Evolutionary conservation across 2,113 vertebrate species (phyloP).

Genomic region (Nanger granti): DNA sequence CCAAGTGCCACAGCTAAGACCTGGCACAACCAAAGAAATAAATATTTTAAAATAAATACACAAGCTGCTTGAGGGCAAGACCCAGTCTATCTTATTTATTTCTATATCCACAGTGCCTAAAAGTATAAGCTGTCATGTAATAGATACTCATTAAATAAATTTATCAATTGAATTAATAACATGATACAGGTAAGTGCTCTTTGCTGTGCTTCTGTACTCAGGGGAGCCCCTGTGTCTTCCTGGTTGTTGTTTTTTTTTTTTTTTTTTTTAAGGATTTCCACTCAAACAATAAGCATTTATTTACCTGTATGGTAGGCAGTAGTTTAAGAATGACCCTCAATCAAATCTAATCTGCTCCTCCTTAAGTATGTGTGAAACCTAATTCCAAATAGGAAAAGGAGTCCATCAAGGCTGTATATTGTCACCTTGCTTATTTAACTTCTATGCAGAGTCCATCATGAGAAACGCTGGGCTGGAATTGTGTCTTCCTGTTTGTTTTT

Average conservation of each 20-base stretch:
- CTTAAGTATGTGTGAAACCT: neutral
- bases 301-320: neutral
- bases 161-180: neutral
- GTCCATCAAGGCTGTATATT: too few species aligned
- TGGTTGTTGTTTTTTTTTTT: neutral
- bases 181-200: too few species aligned
- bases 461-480: too few species aligned
- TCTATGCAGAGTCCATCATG: too few species aligned
- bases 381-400: too few species aligned
- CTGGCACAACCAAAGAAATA: neutral
- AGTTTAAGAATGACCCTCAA: neutral
- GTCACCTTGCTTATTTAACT: too few species aligned
- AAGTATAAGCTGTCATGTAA: neutral
- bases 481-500: neutral
- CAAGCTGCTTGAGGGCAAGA: neutral
- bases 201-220: neutral
- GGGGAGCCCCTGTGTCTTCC: neutral
- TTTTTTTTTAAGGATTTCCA: neutral
- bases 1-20: neutral
- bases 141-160: neutral
- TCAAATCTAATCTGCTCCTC: neutral
- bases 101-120: neutral
- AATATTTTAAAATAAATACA: neutral
- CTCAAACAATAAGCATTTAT: neutral
- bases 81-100: neutral